phyloP scores from a whole-genome alignment of 2,888 invertebrate genomes.

The Papilio demoleus region DNA sequence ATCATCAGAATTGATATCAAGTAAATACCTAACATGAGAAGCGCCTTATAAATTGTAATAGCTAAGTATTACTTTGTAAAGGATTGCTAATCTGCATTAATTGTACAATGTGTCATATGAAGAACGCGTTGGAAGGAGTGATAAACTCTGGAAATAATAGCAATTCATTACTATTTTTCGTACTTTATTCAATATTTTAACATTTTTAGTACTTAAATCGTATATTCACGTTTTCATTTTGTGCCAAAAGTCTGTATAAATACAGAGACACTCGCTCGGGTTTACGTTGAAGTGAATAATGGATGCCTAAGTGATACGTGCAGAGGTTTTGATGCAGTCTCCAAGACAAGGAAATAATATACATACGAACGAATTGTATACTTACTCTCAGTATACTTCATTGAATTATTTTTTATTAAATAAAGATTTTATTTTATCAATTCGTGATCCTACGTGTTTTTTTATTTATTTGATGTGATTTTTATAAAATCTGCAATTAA shows the following conservation, averaged over 20 bases:
- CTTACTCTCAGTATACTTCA: neutral
- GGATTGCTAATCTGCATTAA: neutral
- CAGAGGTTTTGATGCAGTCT: conserved; percentile 15
- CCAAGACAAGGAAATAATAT: conserved; percentile 18
- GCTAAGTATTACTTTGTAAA: neutral
- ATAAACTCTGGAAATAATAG: neutral
- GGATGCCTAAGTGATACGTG: conserved; percentile 28
- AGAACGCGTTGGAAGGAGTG: neutral
- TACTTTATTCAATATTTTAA: neutral
- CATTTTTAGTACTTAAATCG: conserved; percentile 7
- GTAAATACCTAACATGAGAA: neutral
- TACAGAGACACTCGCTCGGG: conserved; percentile 24
- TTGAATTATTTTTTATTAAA: neutral
- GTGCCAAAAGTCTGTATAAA: conserved; percentile 25
- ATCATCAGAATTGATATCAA: too few relatives aligned
- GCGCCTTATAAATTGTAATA: neutral
- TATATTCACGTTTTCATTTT: conserved; percentile 13
- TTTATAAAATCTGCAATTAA: too few relatives aligned
- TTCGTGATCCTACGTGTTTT: too few relatives aligned
- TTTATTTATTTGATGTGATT: too few relatives aligned
- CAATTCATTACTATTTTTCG: too few relatives aligned
- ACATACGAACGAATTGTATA: neutral
- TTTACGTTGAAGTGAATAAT: conserved; percentile 28
- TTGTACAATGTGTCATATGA: neutral
- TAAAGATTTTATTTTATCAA: too few relatives aligned